A percentile compares a stretch with the other conserved stretches of the same genome.
phyloP scores from a whole-genome alignment of 2,888 invertebrate species.

The Acanthosepion pharaonis region DNA sequence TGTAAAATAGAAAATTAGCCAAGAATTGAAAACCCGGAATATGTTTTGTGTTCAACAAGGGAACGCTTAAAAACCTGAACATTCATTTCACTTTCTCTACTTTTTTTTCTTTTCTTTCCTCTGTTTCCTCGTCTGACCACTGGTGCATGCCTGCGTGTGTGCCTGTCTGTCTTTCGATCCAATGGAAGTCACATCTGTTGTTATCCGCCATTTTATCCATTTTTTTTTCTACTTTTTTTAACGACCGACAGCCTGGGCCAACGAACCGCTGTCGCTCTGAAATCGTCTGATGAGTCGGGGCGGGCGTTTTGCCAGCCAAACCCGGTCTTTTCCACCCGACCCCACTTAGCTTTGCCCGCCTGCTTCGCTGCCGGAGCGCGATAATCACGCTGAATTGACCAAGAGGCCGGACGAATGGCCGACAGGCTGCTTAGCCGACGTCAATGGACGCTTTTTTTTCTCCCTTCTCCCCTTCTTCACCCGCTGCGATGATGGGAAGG shows the following conservation, averaged over 20 bases:
- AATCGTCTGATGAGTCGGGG: background rate
- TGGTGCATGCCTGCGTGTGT: background rate
- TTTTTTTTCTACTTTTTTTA: background rate
- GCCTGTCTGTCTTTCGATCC: background rate
- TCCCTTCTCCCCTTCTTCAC: background rate
- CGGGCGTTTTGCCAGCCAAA: background rate
- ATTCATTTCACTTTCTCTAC: background rate
- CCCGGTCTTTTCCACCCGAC: background rate
- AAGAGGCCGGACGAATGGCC: background rate
- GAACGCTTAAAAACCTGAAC: too few relatives aligned
- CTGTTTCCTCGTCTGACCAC: background rate
- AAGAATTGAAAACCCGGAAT: too few relatives aligned
- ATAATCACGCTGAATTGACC: conserved; percentile 33
- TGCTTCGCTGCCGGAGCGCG: conserved; percentile 8
- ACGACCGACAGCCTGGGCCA: background rate
- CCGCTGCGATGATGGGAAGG: background rate
- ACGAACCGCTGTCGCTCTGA: conserved; percentile 15
- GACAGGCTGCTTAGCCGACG: background rate
- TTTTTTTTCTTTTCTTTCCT: background rate
- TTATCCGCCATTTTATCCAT: background rate
- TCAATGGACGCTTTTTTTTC: background rate
- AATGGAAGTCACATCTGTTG: background rate
- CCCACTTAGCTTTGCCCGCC: background rate
- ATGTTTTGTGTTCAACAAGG: too few relatives aligned
- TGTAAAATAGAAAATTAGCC: too few relatives aligned